These are phyloP conservation scores for Picus viridis DNA, from an alignment of 2,797 vertebrate species.

Conservation along the genomic window DNA sequence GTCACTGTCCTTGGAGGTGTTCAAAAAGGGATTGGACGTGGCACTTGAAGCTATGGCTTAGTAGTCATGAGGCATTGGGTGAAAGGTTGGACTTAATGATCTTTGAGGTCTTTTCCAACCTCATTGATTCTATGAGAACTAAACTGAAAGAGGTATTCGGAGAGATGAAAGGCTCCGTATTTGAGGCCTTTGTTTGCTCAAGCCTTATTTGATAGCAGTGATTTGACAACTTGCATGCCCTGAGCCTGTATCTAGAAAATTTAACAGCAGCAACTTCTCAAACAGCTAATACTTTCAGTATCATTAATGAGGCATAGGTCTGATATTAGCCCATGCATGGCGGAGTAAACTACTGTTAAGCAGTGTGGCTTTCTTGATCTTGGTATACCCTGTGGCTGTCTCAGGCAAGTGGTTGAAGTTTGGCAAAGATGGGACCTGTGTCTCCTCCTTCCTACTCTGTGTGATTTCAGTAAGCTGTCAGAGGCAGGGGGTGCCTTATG, in stretches of 20 bases:
- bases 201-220: background rate
- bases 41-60: too few relatives aligned
- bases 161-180: background rate
- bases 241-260: background rate
- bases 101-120: too few relatives aligned
- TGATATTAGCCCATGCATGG: background rate
- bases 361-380: background rate
- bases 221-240: background rate
- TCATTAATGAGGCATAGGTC: background rate
- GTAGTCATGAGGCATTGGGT: too few relatives aligned
- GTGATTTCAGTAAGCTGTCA: background rate
- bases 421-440: background rate
- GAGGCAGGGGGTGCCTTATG: background rate
- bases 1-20: too few relatives aligned
- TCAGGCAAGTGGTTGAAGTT: background rate
- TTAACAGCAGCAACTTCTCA: background rate
- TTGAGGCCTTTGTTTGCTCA: background rate
- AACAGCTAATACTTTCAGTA: background rate
- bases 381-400: fast-evolving
- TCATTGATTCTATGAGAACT: background rate
- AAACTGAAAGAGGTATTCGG: background rate
- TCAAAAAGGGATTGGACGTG: too few relatives aligned
- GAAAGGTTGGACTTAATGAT: too few relatives aligned
- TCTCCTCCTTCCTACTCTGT: background rate
- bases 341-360: background rate